Conservation (phyloP, 2,113 vertebrate genomes). For the Megaptera novaeangliae region DNA sequence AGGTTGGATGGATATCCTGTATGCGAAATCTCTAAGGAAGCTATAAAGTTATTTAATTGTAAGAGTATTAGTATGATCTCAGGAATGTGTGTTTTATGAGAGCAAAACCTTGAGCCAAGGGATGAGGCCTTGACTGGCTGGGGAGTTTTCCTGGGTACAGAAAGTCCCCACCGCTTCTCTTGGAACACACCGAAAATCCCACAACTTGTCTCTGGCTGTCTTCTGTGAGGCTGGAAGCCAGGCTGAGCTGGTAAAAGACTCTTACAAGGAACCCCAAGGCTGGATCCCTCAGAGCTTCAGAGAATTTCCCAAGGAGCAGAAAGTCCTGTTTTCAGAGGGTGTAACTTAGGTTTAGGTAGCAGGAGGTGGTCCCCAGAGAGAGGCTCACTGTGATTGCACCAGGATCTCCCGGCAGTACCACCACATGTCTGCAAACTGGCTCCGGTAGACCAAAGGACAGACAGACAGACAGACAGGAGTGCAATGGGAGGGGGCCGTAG, state of each 20-base stretch:
- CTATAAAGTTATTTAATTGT: background rate
- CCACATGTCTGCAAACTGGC: background rate
- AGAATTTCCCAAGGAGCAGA: background rate
- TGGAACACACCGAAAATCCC: conserved; percentile 43
- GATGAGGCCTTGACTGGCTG: background rate
- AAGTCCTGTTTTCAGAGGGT: background rate
- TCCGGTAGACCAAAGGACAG: background rate
- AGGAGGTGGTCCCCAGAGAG: background rate
- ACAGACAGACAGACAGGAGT: background rate
- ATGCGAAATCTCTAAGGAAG: background rate
- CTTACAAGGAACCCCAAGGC: background rate
- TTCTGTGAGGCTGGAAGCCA: background rate
- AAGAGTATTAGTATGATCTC: conserved; percentile 6
- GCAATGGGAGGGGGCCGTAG: background rate
- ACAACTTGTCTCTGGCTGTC: background rate
- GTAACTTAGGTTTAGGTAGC: background rate
- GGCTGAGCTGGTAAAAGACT: background rate
- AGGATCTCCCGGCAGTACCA: background rate
- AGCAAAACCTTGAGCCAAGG: background rate
- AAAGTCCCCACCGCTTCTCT: conserved; percentile 22
- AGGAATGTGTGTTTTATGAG: conserved; percentile 50
- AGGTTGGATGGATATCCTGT: background rate
- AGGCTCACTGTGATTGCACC: background rate
- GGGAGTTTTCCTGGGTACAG: conserved; percentile 37
- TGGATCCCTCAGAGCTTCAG: background rate